Percentiles rank a stretch among this genome's conserved stretches.
These are phyloP conservation scores for Sinocyclocheilus grahami DNA, from an alignment of 2,113 vertebrate species.

Conservation along the genomic window DNA sequence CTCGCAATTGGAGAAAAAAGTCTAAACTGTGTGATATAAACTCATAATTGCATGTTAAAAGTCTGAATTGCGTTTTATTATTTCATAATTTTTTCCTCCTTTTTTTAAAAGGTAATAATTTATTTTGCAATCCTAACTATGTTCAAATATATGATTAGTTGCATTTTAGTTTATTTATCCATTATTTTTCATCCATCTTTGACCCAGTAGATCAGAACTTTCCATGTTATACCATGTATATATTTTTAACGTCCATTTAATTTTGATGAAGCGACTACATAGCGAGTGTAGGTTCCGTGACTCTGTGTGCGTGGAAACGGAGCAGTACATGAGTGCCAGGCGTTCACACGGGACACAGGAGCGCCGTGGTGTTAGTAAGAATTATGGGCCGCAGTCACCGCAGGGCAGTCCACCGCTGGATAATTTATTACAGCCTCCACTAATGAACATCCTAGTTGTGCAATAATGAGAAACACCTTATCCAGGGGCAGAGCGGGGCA, in stretches of 20 bases:
- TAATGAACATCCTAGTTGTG: constrained; percentile 50
- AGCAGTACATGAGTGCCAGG: not conserved
- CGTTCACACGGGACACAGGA: constrained; percentile 10
- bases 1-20: not conserved
- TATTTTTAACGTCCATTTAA: not conserved
- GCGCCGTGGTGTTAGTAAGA: constrained; percentile 29
- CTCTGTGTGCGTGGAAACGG: not conserved
- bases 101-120: too few species aligned
- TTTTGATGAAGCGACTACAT: constrained; percentile 5
- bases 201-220: not conserved
- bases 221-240: not conserved
- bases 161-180: not conserved
- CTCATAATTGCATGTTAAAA: too few species aligned
- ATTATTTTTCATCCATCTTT: not conserved
- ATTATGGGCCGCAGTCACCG: constrained; percentile 41
- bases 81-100: too few species aligned
- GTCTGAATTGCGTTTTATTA: too few species aligned
- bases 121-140: not conserved
- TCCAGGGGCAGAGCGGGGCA: constrained; percentile 33
- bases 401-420: constrained; percentile 39
- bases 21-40: not conserved
- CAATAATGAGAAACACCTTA: constrained; percentile 51
- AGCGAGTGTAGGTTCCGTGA: not conserved
- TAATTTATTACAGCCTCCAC: constrained; percentile 50
- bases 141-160: not conserved